These are phyloP conservation scores for Tympanuchus pallidicinctus DNA, from an alignment of 2,113 vertebrate species.

Conservation along the genomic window DNA sequence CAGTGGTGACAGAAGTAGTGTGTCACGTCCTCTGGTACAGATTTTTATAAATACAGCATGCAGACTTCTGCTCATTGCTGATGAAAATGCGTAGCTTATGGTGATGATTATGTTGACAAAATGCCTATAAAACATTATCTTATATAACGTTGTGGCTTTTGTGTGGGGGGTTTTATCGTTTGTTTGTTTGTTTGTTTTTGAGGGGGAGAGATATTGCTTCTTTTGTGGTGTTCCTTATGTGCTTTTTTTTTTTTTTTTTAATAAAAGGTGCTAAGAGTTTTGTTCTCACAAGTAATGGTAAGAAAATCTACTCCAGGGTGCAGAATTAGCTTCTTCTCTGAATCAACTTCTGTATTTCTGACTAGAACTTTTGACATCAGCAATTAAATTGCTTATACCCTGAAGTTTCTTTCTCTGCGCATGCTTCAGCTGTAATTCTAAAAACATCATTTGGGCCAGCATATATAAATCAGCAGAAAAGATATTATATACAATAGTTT, in stretches of 20 bases:
- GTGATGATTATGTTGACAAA: too few relatives aligned
- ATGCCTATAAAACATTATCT: too few relatives aligned
- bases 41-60: too few relatives aligned
- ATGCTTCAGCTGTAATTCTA: background rate
- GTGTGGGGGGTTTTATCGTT: background rate
- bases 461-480: background rate
- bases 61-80: too few relatives aligned
- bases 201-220: too few relatives aligned
- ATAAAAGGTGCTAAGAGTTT: too few relatives aligned
- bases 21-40: too few relatives aligned
- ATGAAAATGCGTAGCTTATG: too few relatives aligned
- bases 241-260: background rate
- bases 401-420: background rate
- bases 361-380: background rate
- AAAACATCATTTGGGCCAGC: background rate
- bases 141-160: too few relatives aligned
- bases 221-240: background rate
- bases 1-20: too few relatives aligned
- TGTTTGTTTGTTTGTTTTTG: background rate
- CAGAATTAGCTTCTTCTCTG: background rate
- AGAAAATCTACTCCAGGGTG: background rate
- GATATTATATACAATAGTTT: background rate
- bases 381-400: background rate
- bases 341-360: background rate
- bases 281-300: background rate